A percentile compares a stretch with the other conserved stretches of the same genome.
phyloP scores from a whole-genome alignment of 2,888 invertebrate species.

The Julus scanicus region DNA sequence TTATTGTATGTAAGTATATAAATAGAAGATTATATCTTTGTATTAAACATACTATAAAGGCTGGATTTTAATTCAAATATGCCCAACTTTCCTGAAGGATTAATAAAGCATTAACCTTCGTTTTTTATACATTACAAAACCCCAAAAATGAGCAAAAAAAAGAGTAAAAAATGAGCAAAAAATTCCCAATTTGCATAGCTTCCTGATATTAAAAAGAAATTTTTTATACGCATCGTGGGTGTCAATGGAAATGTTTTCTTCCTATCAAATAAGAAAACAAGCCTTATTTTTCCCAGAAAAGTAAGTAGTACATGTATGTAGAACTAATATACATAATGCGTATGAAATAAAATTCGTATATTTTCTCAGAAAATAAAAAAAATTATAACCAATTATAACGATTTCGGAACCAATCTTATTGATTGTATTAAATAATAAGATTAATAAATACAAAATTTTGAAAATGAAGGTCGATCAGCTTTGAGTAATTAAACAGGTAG shows the following conservation, averaged over 20 bases:
- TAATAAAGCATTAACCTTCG: not conserved
- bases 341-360: no score
- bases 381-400: no score
- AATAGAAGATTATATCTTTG: slow-evolving; percentile 11
- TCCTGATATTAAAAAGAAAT: not conserved
- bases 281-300: not conserved
- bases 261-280: not conserved
- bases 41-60: not conserved
- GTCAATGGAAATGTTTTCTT: not conserved
- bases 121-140: not conserved
- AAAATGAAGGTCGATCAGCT: no score
- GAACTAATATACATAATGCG: no score
- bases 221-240: slow-evolving; percentile 9
- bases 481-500: not conserved
- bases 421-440: no score
- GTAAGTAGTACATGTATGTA: not conserved
- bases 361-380: no score
- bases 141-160: not conserved
- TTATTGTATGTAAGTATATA: not conserved
- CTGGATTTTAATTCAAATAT: not conserved
- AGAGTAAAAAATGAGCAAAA: no score
- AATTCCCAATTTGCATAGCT: not conserved
- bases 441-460: no score
- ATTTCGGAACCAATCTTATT: no score
- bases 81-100: not conserved